phyloP scores from a whole-genome alignment of 1,140 invertebrate genomes.

The Eupristina koningsbergeri region DNA sequence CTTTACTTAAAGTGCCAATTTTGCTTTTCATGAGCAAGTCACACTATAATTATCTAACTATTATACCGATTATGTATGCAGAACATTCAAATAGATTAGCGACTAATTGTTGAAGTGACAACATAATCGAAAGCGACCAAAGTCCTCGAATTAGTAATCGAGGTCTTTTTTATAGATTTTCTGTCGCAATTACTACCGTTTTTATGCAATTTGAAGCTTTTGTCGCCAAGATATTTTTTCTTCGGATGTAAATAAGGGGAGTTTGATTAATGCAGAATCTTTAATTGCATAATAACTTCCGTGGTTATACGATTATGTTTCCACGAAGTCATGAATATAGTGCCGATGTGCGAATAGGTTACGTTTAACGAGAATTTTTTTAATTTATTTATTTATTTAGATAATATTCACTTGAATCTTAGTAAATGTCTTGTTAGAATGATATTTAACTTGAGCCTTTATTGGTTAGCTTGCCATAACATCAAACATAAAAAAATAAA shows the following conservation, averaged over 20 bases:
- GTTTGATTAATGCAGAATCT: slow-evolving; percentile 22
- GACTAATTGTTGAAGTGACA: not conserved
- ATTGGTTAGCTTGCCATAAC: not conserved
- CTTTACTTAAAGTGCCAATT: not conserved
- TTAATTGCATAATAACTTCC: slow-evolving; percentile 32
- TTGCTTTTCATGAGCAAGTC: not conserved
- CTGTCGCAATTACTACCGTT: slow-evolving; percentile 2
- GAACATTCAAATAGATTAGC: not conserved
- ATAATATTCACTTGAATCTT: slow-evolving; percentile 4
- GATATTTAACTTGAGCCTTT: not conserved
- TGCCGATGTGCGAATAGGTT: not conserved
- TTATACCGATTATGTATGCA: not conserved
- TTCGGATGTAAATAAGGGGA: slow-evolving; percentile 24
- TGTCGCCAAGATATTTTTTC: not conserved
- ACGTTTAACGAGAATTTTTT: slow-evolving; percentile 35
- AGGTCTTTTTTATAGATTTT: not conserved
- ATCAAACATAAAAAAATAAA: not conserved
- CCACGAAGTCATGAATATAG: not conserved
- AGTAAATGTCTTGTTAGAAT: not conserved
- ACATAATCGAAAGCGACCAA: slow-evolving; percentile 4
- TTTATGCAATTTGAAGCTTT: not conserved
- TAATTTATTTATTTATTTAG: slow-evolving; percentile 12
- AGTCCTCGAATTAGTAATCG: slow-evolving; percentile 7
- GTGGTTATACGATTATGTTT: slow-evolving; percentile 27
- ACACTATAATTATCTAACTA: slow-evolving; percentile 17